phyloP scores from a whole-genome alignment of 2,888 invertebrate genomes.

The Leistus spinibarbis region DNA sequence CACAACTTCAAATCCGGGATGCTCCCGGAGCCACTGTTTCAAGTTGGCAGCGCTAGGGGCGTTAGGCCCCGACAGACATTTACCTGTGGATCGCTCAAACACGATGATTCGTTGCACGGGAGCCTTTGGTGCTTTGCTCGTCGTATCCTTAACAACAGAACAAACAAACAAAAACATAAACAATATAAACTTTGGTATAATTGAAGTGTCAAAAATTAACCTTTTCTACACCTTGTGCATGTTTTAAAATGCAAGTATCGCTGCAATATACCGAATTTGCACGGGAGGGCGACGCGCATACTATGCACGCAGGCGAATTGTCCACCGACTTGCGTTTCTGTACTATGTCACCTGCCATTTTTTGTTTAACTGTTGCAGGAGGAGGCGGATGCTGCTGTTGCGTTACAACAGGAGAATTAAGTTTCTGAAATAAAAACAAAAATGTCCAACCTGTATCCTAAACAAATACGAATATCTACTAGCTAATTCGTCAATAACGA shows the following conservation, averaged over 20 bases:
- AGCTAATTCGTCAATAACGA: not conserved
- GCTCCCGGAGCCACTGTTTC: slow-evolving; percentile 81
- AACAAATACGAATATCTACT: too few species aligned
- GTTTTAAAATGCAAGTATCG: slow-evolving; percentile 83
- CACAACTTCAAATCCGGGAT: slow-evolving; percentile 88
- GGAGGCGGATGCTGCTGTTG: not conserved
- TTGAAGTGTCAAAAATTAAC: slow-evolving; percentile 43
- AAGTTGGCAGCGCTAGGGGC: slow-evolving; percentile 83
- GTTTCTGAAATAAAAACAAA: slow-evolving; percentile 2
- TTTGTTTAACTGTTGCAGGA: not conserved
- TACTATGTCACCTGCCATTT: not conserved
- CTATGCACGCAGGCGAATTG: slow-evolving; percentile 65
- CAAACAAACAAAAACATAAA: slow-evolving; percentile 1
- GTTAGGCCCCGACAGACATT: slow-evolving; percentile 73
- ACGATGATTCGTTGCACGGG: slow-evolving; percentile 64
- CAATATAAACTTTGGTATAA: not conserved
- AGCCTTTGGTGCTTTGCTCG: slow-evolving; percentile 48
- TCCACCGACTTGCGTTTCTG: slow-evolving; percentile 28
- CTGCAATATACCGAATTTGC: slow-evolving; percentile 89
- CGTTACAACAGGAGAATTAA: not conserved
- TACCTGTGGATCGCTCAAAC: slow-evolving; percentile 81
- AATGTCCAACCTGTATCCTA: not conserved
- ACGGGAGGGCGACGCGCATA: slow-evolving; percentile 77
- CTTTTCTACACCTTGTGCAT: slow-evolving; percentile 73
- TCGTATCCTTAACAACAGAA: slow-evolving; percentile 8